phyloP scores from a whole-genome alignment of 1,140 invertebrate genomes.

The Ylistrum balloti region DNA sequence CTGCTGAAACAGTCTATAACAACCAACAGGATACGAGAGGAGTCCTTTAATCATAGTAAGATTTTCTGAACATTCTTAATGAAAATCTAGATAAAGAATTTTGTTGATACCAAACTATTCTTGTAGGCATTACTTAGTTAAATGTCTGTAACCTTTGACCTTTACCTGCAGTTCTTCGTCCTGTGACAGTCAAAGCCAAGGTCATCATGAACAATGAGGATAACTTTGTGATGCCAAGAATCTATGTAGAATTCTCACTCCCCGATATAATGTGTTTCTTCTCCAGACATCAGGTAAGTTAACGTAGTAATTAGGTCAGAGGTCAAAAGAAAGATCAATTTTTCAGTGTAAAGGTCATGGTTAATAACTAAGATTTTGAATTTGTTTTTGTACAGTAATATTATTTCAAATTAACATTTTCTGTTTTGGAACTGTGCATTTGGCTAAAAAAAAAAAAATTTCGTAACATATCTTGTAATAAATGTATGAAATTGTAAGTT shows the following conservation, averaged over 20 bases:
- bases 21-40: constrained; percentile 89
- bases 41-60: constrained; percentile 90
- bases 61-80: constrained; percentile 63
- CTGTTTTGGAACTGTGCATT: no score
- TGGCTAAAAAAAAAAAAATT: no score
- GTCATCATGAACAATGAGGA: constrained; percentile 90
- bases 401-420: no score
- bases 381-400: neutral
- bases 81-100: no score
- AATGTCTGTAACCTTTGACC: constrained; percentile 51
- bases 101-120: no score
- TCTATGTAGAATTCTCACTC: constrained; percentile 60
- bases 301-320: neutral
- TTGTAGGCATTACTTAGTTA: no score
- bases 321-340: neutral
- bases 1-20: constrained; percentile 89
- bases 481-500: no score
- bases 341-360: neutral
- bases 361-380: neutral
- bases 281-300: constrained; percentile 55
- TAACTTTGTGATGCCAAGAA: constrained; percentile 87
- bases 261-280: constrained; percentile 50
- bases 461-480: no score
- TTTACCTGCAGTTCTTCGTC: constrained; percentile 84
- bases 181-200: constrained; percentile 91